Conservation (phyloP, 2,888 invertebrate species). For the Hecatera dysodea region DNA sequence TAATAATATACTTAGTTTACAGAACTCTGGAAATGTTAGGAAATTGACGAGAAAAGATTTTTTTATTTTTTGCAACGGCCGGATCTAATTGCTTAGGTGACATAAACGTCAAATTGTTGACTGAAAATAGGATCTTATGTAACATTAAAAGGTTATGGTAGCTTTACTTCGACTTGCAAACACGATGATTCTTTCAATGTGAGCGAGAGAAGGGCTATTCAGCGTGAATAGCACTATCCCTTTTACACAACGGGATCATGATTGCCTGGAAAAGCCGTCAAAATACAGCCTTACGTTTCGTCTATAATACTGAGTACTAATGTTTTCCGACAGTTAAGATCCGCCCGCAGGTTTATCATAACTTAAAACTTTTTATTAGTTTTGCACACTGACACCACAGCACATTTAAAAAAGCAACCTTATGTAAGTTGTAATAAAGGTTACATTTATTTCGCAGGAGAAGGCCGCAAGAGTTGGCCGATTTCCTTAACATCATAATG, state of each 20-base stretch:
- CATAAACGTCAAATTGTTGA: background rate
- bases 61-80: background rate
- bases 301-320: background rate
- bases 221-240: background rate
- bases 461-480: conserved; percentile 89
- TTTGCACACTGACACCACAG: conserved; percentile 31
- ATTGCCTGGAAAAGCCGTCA: background rate
- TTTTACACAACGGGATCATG: background rate
- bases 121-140: background rate
- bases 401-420: conserved; percentile 29
- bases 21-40: background rate
- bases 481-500: conserved; percentile 90
- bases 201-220: background rate
- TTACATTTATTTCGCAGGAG: conserved; percentile 88
- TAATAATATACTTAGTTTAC: conserved; percentile 11
- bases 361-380: conserved; percentile 19
- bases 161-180: background rate
- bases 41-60: background rate
- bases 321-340: background rate
- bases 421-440: conserved; percentile 66
- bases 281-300: background rate
- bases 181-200: background rate
- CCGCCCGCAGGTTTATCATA: conserved; percentile 14
- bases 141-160: background rate
- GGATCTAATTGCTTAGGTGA: conserved; percentile 8